These are phyloP conservation scores for Ichneumoninae sp. DNA, from an alignment of 2,888 invertebrate genomes.

Conservation along the genomic window DNA sequence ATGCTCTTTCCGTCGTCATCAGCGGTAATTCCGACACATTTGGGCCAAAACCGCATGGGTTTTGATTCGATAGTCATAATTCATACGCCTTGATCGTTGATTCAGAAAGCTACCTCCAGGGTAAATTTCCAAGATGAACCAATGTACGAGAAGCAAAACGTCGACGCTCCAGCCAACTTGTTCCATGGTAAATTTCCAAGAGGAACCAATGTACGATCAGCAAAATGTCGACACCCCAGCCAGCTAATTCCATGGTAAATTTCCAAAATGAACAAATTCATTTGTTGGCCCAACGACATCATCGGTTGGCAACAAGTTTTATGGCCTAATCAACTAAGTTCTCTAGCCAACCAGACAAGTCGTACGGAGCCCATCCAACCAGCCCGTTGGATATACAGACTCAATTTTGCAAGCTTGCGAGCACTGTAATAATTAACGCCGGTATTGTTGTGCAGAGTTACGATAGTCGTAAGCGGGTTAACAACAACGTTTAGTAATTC, in stretches of 20 bases:
- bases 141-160: too few species aligned
- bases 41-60: neutral
- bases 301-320: neutral
- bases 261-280: neutral
- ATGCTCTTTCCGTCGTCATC: conserved; percentile 6
- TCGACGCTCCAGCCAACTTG: too few species aligned
- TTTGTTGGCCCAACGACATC: neutral
- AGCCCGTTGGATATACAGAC: neutral
- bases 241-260: too few species aligned
- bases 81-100: neutral
- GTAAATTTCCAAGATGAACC: too few species aligned
- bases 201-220: too few species aligned
- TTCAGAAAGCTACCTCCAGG: neutral
- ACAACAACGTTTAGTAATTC: conserved; percentile 35
- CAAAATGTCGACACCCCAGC: too few species aligned
- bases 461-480: neutral
- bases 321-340: neutral
- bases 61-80: neutral
- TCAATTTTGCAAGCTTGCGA: neutral
- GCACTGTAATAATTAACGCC: neutral
- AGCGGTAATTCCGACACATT: neutral
- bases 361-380: neutral
- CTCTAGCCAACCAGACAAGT: neutral
- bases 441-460: conserved; percentile 1
- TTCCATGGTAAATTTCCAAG: too few species aligned